Evolutionary conservation across 1,140 invertebrate genomes (phyloP), one percentile per base, ranked within the genome.

Genomic region (Dinoponera quadriceps): DNA sequence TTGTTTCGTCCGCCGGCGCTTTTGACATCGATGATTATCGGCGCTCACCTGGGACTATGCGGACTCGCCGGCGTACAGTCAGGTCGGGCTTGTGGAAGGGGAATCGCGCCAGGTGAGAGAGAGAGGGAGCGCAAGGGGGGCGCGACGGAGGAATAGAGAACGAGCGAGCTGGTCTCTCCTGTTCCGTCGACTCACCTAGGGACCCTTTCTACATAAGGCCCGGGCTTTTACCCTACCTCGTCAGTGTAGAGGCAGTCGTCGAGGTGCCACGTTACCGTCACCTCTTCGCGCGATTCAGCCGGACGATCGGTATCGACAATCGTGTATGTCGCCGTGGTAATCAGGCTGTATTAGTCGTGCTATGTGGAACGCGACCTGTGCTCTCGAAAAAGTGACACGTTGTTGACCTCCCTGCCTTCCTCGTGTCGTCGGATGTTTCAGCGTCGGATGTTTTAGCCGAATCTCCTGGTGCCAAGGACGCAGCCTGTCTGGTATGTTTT

Each of bases 131-230:
- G 48, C 48, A 72, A 27, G 22, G 29, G 1, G 11, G 3, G 11
- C 38, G 3, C 38, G 38, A 44, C 7, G 22, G 48, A 51, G 33
- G 20, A 51, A 74, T 63, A 72, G 54, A 29, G 72, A 60, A 44
- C 38, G 25, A 66, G 65, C 69, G 48, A 84, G 81, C 75, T 66
- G 77, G 87, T 81, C 87, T 88, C 87, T 88, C 87, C 74, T 87
- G 87, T 88, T 88, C 72, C 74, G 77, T 88, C 22, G 83, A 51
- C 82, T 88, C 20, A 88, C 85, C 85, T 87, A 88, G 83, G 85
- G 89, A 85, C 86, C 87, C 88, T 85, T 88, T 84, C 92, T 94
- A 94, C 93, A 93, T 94, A 94, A 94, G 93, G 92, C 93, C 93
- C 93, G 73, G 13, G 57, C 13, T 62, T 49, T 73, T 72, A 82